Evolutionary conservation across 2,113 vertebrate species (phyloP).

Genomic region (Pampusana beccarii): DNA sequence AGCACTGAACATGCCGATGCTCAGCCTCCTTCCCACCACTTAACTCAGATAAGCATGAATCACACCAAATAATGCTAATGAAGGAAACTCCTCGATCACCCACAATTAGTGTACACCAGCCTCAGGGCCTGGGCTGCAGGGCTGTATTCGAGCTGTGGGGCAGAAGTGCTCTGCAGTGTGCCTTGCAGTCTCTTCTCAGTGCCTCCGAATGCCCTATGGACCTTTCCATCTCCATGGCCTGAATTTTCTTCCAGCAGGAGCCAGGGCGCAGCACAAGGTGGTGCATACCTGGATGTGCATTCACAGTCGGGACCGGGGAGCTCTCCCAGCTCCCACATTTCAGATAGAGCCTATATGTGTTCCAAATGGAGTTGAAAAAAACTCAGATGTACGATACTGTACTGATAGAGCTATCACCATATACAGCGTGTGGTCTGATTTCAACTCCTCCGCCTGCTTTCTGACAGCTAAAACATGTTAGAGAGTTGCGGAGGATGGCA

Average conservation of each 20-base stretch:
- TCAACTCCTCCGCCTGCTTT: background rate
- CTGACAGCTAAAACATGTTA: background rate
- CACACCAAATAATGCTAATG: background rate
- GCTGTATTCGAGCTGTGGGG: background rate
- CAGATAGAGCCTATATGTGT: background rate
- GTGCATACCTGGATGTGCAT: background rate
- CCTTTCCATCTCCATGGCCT: background rate
- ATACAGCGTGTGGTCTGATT: background rate
- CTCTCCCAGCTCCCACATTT: background rate
- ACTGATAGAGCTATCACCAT: background rate
- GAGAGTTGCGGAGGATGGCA: background rate
- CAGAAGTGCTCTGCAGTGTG: background rate
- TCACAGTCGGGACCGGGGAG: background rate
- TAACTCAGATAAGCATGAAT: background rate
- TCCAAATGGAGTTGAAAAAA: background rate
- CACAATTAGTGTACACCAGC: background rate
- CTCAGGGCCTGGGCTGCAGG: background rate
- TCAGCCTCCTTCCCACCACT: background rate
- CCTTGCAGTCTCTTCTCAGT: background rate
- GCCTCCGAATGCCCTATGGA: background rate
- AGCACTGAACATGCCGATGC: fast-evolving
- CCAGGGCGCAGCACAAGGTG: background rate
- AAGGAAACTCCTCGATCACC: background rate
- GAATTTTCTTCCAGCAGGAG: background rate
- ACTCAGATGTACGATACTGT: background rate